These are phyloP conservation scores for Pseudanteris insignis DNA, from an alignment of 2,888 invertebrate species.

Conservation along the genomic window DNA sequence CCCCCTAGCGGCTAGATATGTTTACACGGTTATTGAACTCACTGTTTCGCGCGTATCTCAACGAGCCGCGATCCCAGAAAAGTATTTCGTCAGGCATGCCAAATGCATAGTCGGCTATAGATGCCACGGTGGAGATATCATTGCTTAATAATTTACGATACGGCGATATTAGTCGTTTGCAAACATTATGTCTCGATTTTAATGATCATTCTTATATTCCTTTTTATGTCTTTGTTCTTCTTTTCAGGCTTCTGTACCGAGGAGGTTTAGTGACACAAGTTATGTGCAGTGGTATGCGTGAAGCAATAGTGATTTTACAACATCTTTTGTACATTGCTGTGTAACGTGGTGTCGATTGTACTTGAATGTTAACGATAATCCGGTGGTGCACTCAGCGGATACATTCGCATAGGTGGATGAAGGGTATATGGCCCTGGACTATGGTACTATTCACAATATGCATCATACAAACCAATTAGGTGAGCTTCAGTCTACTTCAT, in stretches of 20 bases:
- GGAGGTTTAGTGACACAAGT: constrained; percentile 23
- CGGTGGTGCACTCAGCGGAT: constrained; percentile 41
- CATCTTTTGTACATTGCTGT: constrained; percentile 20
- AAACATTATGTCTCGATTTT: too few species aligned
- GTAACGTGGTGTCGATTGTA: constrained; percentile 33
- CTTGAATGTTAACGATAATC: constrained; percentile 49
- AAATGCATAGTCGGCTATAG: constrained; percentile 2
- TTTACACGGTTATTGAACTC: constrained; percentile 57
- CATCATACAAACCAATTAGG: constrained; percentile 63
- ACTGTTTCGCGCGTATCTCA: constrained; percentile 44
- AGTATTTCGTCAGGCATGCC: constrained; percentile 12
- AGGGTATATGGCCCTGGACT: constrained; percentile 61
- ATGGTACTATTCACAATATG: constrained; percentile 62
- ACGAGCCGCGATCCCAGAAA: constrained; percentile 12
- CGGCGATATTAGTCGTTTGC: too few species aligned
- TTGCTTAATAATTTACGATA: too few species aligned
- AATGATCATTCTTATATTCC: too few species aligned
- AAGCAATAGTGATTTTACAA: constrained; percentile 27
- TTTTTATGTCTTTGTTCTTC: too few species aligned
- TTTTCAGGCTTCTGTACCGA: neutral
- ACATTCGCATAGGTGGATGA: constrained; percentile 42
- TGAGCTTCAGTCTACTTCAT: constrained; percentile 51
- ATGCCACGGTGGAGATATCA: too few species aligned
- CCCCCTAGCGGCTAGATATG: constrained; percentile 45
- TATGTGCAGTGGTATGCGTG: constrained; percentile 30